These are phyloP conservation scores for Alectoris magna DNA, from an alignment of 2,797 vertebrate genomes.

Conservation along the genomic window DNA sequence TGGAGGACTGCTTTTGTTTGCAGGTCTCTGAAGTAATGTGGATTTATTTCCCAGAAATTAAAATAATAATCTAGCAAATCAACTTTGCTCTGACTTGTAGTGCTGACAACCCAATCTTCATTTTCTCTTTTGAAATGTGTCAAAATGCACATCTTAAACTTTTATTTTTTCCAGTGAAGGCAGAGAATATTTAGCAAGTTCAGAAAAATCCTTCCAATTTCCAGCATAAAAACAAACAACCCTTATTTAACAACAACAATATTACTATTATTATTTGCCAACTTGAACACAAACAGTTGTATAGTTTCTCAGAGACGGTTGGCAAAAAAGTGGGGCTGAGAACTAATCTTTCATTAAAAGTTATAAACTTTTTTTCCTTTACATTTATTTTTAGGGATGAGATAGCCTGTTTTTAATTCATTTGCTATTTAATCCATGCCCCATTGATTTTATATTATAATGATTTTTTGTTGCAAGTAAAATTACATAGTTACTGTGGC, in stretches of 20 bases:
- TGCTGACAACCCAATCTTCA: not conserved
- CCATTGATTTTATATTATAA: constrained; percentile 14
- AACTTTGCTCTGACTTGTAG: not conserved
- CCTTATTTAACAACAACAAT: not conserved
- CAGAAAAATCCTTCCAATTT: not conserved
- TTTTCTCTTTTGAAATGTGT: not conserved
- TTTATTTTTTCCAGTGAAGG: not conserved
- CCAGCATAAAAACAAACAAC: not conserved
- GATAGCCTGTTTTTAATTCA: not conserved
- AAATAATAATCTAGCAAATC: not conserved
- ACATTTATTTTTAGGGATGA: not conserved
- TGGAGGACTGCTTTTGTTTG: not conserved
- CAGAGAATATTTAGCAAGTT: not conserved
- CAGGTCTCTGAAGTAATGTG: not conserved
- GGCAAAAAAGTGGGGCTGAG: not conserved
- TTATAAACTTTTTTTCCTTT: not conserved
- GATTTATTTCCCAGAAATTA: not conserved
- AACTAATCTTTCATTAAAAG: not conserved
- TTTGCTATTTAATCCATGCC: constrained; percentile 12
- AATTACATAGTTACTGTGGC: not conserved
- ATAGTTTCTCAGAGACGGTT: not conserved
- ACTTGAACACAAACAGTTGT: not conserved
- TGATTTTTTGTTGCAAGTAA: constrained; percentile 24
- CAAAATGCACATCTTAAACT: not conserved
- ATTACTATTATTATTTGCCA: not conserved